Evolutionary conservation across 2,888 invertebrate genomes (phyloP), one percentile per base, ranked within the genome.

Genomic region (Zygogramma bicolorata): DNA sequence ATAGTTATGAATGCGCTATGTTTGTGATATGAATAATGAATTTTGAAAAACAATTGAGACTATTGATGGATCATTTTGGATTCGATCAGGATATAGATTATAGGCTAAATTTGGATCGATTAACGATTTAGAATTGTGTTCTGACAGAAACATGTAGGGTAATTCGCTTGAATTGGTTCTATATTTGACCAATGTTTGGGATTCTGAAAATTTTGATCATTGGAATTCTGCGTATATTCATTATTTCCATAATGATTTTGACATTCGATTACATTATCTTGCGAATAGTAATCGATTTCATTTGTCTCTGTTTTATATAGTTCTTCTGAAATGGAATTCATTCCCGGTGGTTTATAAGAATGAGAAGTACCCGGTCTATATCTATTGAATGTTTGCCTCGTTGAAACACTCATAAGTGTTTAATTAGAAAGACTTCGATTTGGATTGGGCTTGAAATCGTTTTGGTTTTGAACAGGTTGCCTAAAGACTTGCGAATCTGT

Each of bases 261-360:
- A n/a, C 8, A 3, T 13, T 40, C 40, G 13, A 13, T 13, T 13
- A 8, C 40, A 13, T 3, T 8, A 40, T 40, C n/a, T 40, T 7
- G 40, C 5, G 3, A 40, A 13, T 7, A 40, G 13, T 40, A n/a
- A 40, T 40, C 40, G 7, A n/a, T 40, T 8, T 40, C 40, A 40
- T 40, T n/a, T n/a, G n/a, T n/a, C 13, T 40, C 40, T 8, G 40
- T 40, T 5, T 42, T 63, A 25, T 15, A 63, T 7, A 42, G 63
- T 22, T 63, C 63, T 63, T 63, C 63, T 1, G 63, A 34, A 25
- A 63, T 42, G 18, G 13, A 63, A 22, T 63, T 63, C 25, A 20
- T 8, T 22, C 25, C n/a, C n/a, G 4, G 20, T 42, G 34, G 18
- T 42, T 63, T 34, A 42, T 15, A 42, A 42, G 31, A 31, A 31